Evolutionary conservation across 2,888 invertebrate genomes (phyloP), one percentile per base, ranked within the genome.

Genomic region (Nysson spinosus): DNA sequence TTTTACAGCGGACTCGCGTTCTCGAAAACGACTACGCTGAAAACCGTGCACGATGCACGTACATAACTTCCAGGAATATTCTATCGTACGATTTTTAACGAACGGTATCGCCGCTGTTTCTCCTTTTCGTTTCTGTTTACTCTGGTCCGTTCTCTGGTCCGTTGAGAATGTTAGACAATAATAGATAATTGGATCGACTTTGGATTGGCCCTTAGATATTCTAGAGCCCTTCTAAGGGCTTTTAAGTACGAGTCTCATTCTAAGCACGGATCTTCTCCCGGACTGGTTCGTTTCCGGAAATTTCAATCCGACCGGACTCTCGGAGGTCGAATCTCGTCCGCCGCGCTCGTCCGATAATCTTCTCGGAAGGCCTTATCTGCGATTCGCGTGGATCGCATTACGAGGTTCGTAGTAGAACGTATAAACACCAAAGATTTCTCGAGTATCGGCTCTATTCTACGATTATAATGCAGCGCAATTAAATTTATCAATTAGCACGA

Each of bases 401-500:
- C 52, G 47, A 51, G 52, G n/a, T n/a, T 12, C 40, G 57, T 24
- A 19, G 40, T 26, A 49, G n/a, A 3, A 35, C 22, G 22, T 5
- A 32, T 22, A 16, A 30, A 28, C 42, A 30, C 22, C 17, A 35
- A 22, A 46, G 39, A 42, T 57, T 54, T 35, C 24, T 24, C 4
- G 5, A 17, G 14, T 58, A 61, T 51, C 62, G 43, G n/a, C n/a
- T 11, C 32, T 37, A 6, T 49, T 6, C 14, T 20, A 40, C 40
- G 17, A 28, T 32, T 37, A 32, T 54, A 56, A 14, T 43, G 49
- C 55, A 55, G 46, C 69, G 69, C 69, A 69, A 66, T 69, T 72
- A 54, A 49, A 28, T 69, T 69, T 66, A 55, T 67, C 72, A 69
- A 56, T 61, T 52, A 61, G 55, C 63, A 35, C 46, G 52, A 12